phyloP scores from a whole-genome alignment of 2,888 invertebrate species.

The Ellobium chinense region DNA sequence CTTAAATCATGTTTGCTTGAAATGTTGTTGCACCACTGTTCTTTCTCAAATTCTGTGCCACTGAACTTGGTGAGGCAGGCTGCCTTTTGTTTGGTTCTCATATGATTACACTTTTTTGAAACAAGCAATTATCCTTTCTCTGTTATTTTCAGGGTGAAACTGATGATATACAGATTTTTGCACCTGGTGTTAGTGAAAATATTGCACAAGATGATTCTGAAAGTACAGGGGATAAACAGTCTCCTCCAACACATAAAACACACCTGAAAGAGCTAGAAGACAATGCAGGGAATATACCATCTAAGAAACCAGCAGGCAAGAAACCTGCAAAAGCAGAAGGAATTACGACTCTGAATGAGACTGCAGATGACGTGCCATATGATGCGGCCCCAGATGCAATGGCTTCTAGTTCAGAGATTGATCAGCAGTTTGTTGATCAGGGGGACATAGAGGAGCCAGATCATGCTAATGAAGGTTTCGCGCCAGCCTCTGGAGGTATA shows the following conservation, averaged over 20 bases:
- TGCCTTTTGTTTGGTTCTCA: too few species aligned
- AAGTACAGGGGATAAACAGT: too few species aligned
- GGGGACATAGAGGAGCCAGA: constrained; percentile 17
- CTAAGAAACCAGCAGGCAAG: neutral
- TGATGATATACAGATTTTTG: constrained; percentile 16
- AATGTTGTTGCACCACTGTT: too few species aligned
- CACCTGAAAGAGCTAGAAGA: neutral
- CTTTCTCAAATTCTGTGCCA: too few species aligned
- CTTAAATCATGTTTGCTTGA: too few species aligned
- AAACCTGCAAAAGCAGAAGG: neutral
- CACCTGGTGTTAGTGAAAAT: neutral
- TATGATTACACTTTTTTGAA: too few species aligned
- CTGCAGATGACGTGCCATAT: constrained; percentile 8
- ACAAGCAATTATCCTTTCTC: too few species aligned
- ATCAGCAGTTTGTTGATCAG: constrained; percentile 32
- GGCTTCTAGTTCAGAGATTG: constrained; percentile 35
- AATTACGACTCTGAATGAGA: neutral
- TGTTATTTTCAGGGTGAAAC: neutral
- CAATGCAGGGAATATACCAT: neutral
- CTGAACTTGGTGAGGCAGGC: too few species aligned
- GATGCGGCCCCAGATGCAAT: constrained; percentile 41
- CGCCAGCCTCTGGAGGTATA: neutral
- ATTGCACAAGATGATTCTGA: neutral
- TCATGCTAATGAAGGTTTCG: neutral
- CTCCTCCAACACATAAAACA: too few species aligned